These are phyloP conservation scores for Fragum sueziense DNA, from an alignment of 2,888 invertebrate species.

Conservation along the genomic window DNA sequence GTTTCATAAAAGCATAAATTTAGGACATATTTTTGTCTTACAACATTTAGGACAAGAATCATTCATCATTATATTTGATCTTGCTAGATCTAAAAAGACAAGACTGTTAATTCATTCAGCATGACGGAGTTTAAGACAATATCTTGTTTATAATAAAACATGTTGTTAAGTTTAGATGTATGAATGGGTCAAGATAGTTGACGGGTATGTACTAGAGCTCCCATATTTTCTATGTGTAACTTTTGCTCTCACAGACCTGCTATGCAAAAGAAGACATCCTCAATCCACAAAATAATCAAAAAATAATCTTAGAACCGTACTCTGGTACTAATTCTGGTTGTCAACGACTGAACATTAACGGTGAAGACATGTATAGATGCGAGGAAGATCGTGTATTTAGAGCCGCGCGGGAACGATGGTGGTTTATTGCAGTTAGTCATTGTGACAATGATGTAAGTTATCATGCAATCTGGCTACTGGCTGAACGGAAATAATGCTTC, in stretches of 20 bases:
- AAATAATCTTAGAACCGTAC: conserved; percentile 87
- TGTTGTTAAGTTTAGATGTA: too few relatives aligned
- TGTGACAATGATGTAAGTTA: conserved; percentile 83
- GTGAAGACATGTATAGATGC: conserved; percentile 70
- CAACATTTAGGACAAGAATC: too few relatives aligned
- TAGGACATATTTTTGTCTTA: too few relatives aligned
- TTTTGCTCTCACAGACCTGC: conserved; percentile 86
- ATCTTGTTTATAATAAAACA: too few relatives aligned
- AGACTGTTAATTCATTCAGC: too few relatives aligned
- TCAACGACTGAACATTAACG: conserved; percentile 36
- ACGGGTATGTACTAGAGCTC: too few relatives aligned
- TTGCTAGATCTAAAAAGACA: too few relatives aligned
- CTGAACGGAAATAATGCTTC: background rate
- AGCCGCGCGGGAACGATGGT: conserved; percentile 94
- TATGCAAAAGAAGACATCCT: conserved; percentile 88
- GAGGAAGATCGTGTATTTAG: conserved; percentile 86
- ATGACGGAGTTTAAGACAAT: too few relatives aligned
- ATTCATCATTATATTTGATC: too few relatives aligned
- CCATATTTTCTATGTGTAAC: too few relatives aligned
- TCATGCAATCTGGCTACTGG: background rate
- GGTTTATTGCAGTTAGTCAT: conserved; percentile 94
- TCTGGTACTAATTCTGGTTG: conserved; percentile 66
- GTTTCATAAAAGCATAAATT: too few relatives aligned
- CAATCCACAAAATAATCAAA: conserved; percentile 89
- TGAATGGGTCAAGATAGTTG: too few relatives aligned